These are phyloP conservation scores for Chrysomallon squamiferum DNA, from an alignment of 1,140 invertebrate genomes.

Conservation along the genomic window DNA sequence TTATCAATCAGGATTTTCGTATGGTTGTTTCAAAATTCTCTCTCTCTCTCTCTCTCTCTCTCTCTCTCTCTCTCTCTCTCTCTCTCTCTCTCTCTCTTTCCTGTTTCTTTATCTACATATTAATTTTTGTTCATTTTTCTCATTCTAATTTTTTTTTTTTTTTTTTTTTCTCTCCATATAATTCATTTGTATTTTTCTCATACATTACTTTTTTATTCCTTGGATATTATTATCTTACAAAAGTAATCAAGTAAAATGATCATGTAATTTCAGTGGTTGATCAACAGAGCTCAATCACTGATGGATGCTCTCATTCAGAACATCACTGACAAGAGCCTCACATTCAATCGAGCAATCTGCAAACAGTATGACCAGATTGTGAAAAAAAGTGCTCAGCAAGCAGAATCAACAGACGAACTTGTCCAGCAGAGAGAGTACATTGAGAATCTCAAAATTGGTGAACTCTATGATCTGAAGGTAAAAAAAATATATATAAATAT, in stretches of 20 bases:
- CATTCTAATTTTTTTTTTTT: no score
- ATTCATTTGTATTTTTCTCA: no score
- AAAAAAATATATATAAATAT: not conserved
- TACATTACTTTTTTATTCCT: no score
- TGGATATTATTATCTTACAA: no score
- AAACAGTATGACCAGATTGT: conserved; percentile 83
- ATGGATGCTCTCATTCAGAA: conserved; percentile 53
- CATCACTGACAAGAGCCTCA: conserved; percentile 48
- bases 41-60: conserved; percentile 1
- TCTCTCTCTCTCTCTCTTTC: no score
- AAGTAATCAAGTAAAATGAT: no score
- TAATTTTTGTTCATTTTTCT: no score
- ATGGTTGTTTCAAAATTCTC: not conserved
- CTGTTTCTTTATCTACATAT: no score
- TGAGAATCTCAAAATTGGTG: conserved; percentile 62
- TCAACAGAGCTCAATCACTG: conserved; percentile 45
- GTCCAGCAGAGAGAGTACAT: conserved; percentile 86
- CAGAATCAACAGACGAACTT: conserved; percentile 84
- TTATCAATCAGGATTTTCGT: no score
- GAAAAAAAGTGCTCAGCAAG: conserved; percentile 79
- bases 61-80: not conserved
- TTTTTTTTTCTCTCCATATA: no score
- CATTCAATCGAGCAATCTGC: conserved; percentile 60
- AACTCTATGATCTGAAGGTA: conserved; percentile 57
- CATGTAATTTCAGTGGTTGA: conserved; percentile 56